phyloP scores from a whole-genome alignment of 1,140 invertebrate genomes.

The Lepidurus arcticus region DNA sequence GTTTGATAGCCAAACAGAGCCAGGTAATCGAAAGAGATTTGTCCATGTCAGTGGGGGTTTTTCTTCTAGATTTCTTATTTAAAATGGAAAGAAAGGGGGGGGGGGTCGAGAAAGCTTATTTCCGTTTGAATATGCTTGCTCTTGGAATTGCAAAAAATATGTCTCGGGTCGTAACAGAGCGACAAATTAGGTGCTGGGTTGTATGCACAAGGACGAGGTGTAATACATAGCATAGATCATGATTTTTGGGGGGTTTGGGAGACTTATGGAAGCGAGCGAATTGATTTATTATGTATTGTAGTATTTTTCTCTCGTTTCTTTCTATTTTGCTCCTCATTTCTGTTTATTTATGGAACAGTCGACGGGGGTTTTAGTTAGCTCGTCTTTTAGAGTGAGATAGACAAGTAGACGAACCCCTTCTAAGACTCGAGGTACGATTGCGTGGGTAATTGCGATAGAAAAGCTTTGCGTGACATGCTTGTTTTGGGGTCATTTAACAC shows the following conservation, averaged over 20 bases:
- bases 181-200: slow-evolving; percentile 2
- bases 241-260: neutral
- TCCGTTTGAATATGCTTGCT: neutral
- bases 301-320: neutral
- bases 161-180: slow-evolving; percentile 9
- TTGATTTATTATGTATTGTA: neutral
- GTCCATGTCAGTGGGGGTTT: neutral
- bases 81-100: neutral
- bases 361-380: neutral
- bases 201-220: neutral
- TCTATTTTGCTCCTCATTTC: neutral
- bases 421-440: neutral
- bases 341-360: neutral
- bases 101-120: neutral
- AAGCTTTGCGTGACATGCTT: slow-evolving; percentile 5
- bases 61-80: neutral
- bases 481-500: slow-evolving; percentile 15
- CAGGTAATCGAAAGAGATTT: slow-evolving; percentile 16
- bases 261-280: neutral
- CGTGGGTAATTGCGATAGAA: neutral
- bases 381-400: neutral
- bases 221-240: neutral
- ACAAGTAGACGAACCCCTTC: neutral
- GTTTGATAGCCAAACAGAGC: neutral
- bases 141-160: neutral